Percentiles rank a stretch among this genome's conserved stretches.
phyloP scores from a whole-genome alignment of 1,140 invertebrate genomes.

The Caenorhabditis tropicalis region DNA sequence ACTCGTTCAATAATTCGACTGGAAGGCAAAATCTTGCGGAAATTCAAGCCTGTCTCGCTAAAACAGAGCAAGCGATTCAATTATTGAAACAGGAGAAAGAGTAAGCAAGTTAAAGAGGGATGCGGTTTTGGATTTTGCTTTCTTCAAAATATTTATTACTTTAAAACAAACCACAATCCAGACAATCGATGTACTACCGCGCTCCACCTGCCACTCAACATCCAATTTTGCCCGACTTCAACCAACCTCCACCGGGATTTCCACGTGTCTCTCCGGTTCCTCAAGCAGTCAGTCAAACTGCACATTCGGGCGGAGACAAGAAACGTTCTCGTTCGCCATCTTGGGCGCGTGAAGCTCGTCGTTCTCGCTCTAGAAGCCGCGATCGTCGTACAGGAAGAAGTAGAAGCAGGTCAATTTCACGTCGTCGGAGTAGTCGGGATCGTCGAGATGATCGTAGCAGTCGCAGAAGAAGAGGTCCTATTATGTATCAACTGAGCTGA shows the following conservation, averaged over 20 bases:
- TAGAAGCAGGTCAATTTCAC: conserved; percentile 19
- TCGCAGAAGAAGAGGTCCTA: conserved; percentile 35
- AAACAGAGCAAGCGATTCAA: conserved; percentile 17
- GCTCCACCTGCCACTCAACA: background rate
- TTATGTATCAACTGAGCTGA: conserved; percentile 35
- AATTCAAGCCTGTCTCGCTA: background rate
- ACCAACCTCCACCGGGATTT: background rate
- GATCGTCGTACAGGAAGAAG: conserved; percentile 16
- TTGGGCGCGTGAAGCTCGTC: conserved; percentile 18
- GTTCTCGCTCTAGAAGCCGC: conserved; percentile 44
- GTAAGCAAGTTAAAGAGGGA: background rate
- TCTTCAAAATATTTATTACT: background rate
- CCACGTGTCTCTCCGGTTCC: background rate
- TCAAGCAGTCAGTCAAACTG: background rate
- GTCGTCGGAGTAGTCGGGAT: background rate
- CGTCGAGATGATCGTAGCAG: conserved; percentile 6
- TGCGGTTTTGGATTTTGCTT: background rate
- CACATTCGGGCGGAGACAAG: background rate
- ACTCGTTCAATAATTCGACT: background rate
- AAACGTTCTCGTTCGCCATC: conserved; percentile 5
- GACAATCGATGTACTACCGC: background rate
- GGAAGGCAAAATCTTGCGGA: background rate
- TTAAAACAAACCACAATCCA: background rate
- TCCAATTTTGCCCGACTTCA: conserved; percentile 13
- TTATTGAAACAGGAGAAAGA: background rate